These are phyloP conservation scores for Vanacampus margaritifer DNA, from an alignment of 2,113 vertebrate species.

Conservation along the genomic window DNA sequence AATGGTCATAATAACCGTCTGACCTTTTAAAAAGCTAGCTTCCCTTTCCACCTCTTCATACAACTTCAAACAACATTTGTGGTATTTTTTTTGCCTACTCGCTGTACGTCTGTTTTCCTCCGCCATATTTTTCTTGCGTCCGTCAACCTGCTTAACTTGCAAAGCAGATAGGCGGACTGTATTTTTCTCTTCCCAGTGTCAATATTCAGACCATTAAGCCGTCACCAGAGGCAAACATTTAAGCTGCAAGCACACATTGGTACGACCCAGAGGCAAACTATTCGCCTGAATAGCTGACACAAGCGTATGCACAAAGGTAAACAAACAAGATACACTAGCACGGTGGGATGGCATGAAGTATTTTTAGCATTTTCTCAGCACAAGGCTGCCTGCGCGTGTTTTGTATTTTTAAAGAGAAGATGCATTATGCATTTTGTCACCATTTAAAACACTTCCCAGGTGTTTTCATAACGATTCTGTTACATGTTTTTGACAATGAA, in stretches of 20 bases:
- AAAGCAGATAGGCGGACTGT: not conserved
- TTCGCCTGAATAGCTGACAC: slow-evolving; percentile 10
- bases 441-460: not conserved
- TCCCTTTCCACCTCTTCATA: too few species aligned
- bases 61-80: too few species aligned
- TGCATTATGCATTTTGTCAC: not conserved
- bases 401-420: not conserved
- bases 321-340: slow-evolving; percentile 32
- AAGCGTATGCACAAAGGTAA: slow-evolving; percentile 29
- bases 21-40: too few species aligned
- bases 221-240: slow-evolving; percentile 8
- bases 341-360: slow-evolving; percentile 9
- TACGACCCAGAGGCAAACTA: slow-evolving; percentile 1
- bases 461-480: not conserved
- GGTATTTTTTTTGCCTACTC: too few species aligned
- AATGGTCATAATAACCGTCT: too few species aligned
- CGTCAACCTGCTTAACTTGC: not conserved
- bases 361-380: slow-evolving; percentile 37
- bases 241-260: slow-evolving; percentile 5
- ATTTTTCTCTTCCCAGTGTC: not conserved
- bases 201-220: not conserved
- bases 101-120: not conserved
- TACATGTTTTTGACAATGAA: not conserved
- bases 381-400: not conserved
- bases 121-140: not conserved